Evolutionary conservation across 1,140 invertebrate species (phyloP), one percentile per base, ranked within the genome.

Genomic region (Aphidius gifuensis): DNA sequence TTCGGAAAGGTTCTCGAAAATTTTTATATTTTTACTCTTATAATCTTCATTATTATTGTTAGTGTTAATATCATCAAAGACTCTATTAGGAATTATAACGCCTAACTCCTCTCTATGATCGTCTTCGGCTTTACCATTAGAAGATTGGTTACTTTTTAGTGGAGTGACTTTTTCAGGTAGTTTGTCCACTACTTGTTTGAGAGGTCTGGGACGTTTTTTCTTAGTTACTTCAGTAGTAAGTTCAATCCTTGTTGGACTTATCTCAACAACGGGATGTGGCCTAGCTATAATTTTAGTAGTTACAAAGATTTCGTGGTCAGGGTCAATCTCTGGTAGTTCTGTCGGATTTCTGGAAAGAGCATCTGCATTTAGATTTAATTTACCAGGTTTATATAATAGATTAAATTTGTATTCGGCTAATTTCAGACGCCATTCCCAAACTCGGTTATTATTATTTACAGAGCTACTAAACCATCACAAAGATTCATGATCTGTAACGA

Each of bases 391-490:
- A 65, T 84, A 77, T 32, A 67, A 58, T 16, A 84, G 75, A 62
- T 81, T 66, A 56, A 77, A 80, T 43, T 81, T 66, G 69, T 78
- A 83, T 60, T 82, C 78, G 68, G 82, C 79, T 39, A 86, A 61
- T 65, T 76, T 71, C 7, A 84, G 42, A 56, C 77, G 63, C 84
- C 84, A 87, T n/a, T 82, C 64, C 4, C 80, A 71, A 16, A 86
- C 65, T 67, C 79, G 66, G 43, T 76, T 72, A 9, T 71, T 77
- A 8, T 79, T 74, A 56, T 84, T 78, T 68, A 80, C 83, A 2
- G 80, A 68, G 16, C 67, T 69, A 9, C 69, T 66, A 1, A 83
- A 60, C 73, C 75, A 84, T 16, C 61, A 64, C 8, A 85, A 65
- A 2, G 80, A 72, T 63, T 71, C 72, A 60, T 84, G 80, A 64